Base-by-base conservation (phyloP, 1,140 invertebrate species). In the Diorhabda sublineata region DNA sequence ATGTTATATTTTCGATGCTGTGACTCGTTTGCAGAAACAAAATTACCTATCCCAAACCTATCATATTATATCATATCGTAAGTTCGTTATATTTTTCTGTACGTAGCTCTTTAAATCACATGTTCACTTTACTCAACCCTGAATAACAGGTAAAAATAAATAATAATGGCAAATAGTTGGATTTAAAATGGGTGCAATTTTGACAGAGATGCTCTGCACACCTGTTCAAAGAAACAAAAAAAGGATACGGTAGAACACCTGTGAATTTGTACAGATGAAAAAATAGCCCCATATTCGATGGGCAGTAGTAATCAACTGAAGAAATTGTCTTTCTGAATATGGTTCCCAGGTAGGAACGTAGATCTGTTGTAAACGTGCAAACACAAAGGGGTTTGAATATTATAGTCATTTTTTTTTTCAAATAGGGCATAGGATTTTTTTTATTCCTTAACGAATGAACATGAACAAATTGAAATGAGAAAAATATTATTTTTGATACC, bases 171-270 rank as follows among this genome's bases (percentile, higher is more conserved):
- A 52, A 52, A 6, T 52, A 52, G 47, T 52, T 52, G 47, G 47
- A 52, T 52, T 52, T 52, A 52, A 52, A 52, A 52, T 52, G 47
- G 47, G 47, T 52, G 47, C 47, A 52, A 52, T 52, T 52, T 52
- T 52, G 47, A 52, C 47, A 52, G 47, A 52, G 47, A 52, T 52
- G 47, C 47, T 52, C 47, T 52, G 47, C 47, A 52, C 47, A 52
- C 47, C 47, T 52, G 47, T 52, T 52, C 47, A 52, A 52, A 52
- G 47, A 52, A 52, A 26, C 26, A 52, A 52, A 52, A 52, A 52
- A 52, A 52, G 47, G 47, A 52, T 52, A 52, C 47, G 47, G 47
- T 52, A n/a, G 47, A 52, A 52, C 47, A 52, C 47, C 47, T 52
- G 47, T 52, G 47, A 52, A 52, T 52, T 52, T 6, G 47, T 52